Evolutionary conservation across 2,888 invertebrate genomes (phyloP).

Genomic region (Epistrophe grossulariae): DNA sequence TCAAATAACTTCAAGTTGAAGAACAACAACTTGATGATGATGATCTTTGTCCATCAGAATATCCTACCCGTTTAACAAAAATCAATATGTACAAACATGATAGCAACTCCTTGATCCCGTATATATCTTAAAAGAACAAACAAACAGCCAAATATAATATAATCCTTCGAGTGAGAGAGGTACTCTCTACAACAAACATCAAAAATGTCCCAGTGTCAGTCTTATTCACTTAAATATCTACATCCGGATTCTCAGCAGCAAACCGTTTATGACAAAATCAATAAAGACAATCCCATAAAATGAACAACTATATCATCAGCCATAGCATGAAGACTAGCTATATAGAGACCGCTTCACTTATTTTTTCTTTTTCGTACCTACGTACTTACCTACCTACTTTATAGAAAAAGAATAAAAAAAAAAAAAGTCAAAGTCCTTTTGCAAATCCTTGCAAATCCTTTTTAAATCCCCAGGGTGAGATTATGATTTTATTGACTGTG

Average conservation of each 20-base stretch:
- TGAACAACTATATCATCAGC: constrained; percentile 9
- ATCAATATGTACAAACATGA: constrained; percentile 17
- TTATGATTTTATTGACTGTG: constrained; percentile 73
- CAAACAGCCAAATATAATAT: constrained; percentile 17
- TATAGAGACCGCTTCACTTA: constrained; percentile 11
- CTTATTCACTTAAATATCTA: constrained; percentile 59
- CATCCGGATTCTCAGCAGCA: constrained; percentile 41
- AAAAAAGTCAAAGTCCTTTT: constrained; percentile 51
- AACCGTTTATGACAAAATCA: constrained; percentile 71
- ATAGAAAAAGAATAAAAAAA: constrained; percentile 19
- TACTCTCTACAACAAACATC: constrained; percentile 27
- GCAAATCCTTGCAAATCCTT: constrained; percentile 67
- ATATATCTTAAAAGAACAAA: constrained; percentile 3
- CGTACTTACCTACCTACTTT: constrained; percentile 30
- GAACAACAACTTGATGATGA: not conserved
- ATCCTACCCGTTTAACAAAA: not conserved
- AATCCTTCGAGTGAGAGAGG: constrained; percentile 49
- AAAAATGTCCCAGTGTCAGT: constrained; percentile 61
- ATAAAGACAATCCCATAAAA: constrained; percentile 62
- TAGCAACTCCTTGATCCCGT: not conserved
- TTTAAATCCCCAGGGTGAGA: constrained; percentile 64
- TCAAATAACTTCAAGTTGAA: not conserved
- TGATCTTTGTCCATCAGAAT: not conserved
- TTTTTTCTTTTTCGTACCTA: constrained; percentile 24
- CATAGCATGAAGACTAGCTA: constrained; percentile 15